These are phyloP conservation scores for Clarias laeviceps DNA, from an alignment of 2,797 vertebrate species.

Conservation along the genomic window DNA sequence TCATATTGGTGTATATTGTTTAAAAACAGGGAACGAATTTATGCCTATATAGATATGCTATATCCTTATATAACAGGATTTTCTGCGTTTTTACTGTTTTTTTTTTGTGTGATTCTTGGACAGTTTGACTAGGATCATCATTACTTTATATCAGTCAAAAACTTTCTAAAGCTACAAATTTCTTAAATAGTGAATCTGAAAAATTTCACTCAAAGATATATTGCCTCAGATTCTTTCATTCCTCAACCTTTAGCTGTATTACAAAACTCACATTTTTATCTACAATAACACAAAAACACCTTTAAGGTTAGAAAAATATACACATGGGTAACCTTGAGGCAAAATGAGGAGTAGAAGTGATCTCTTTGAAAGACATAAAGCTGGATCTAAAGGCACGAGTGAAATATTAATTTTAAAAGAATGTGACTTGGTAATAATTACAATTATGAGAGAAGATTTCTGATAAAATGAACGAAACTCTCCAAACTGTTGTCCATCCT, in stretches of 20 bases:
- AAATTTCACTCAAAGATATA: neutral
- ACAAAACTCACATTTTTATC: constrained; percentile 21
- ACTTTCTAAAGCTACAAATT: neutral
- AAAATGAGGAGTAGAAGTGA: constrained; percentile 4
- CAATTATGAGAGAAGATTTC: neutral
- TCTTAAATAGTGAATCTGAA: neutral
- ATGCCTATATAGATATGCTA: too few relatives aligned
- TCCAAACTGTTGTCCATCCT: neutral
- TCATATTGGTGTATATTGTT: too few relatives aligned
- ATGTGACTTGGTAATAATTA: constrained; percentile 7
- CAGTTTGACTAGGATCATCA: neutral
- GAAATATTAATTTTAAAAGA: neutral
- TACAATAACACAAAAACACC: constrained; percentile 28
- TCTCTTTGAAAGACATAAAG: constrained; percentile 6
- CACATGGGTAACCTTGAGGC: neutral
- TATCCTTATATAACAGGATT: too few relatives aligned
- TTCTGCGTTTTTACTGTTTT: neutral
- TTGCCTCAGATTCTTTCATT: neutral
- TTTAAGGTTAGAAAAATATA: constrained; percentile 13
- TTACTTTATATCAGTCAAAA: neutral
- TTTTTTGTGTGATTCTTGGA: neutral
- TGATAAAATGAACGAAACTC: neutral
- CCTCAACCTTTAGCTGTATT: constrained; percentile 13
- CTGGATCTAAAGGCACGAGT: neutral
- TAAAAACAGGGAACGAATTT: too few relatives aligned